Conservation (phyloP, 2,888 invertebrate species). For the Eurytoma adleriae region DNA sequence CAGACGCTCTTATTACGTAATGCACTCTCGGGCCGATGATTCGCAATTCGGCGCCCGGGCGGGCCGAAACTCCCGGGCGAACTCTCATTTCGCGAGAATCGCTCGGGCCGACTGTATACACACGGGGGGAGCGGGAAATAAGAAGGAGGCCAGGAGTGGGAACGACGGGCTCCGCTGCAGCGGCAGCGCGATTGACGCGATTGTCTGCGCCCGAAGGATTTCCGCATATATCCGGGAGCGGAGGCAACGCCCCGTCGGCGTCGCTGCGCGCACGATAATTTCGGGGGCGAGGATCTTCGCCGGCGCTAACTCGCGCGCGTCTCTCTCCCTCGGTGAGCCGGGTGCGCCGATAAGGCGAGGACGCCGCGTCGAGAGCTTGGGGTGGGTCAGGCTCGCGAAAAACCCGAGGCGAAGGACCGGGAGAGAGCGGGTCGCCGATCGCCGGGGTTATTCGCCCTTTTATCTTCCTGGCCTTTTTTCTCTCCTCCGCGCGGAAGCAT, state of each 20-base stretch:
- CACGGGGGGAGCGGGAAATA: constrained; percentile 26
- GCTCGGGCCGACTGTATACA: not conserved
- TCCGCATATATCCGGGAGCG: constrained; percentile 25
- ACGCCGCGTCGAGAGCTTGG: constrained; percentile 35
- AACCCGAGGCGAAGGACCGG: constrained; percentile 51
- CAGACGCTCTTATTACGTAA: constrained; percentile 55
- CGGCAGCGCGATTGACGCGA: constrained; percentile 53
- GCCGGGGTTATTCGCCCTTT: constrained; percentile 56
- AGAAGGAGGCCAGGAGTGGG: not conserved
- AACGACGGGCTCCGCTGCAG: not conserved
- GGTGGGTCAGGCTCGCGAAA: constrained; percentile 51
- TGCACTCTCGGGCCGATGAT: constrained; percentile 56
- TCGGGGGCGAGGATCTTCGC: constrained; percentile 41
- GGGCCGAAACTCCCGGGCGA: constrained; percentile 44
- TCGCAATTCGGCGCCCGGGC: constrained; percentile 45
- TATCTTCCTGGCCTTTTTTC: constrained; percentile 26
- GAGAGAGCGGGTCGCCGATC: constrained; percentile 20
- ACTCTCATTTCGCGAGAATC: constrained; percentile 54
- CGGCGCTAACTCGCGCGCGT: not conserved
- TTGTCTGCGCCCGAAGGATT: constrained; percentile 41
- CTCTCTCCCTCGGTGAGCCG: not conserved
- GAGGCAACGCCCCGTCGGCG: constrained; percentile 56
- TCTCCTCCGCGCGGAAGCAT: not conserved
- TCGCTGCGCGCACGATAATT: constrained; percentile 56
- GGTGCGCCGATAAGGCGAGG: constrained; percentile 44